Evolutionary conservation across 2,797 vertebrate genomes (phyloP).

Genomic region (Alectoris magna): DNA sequence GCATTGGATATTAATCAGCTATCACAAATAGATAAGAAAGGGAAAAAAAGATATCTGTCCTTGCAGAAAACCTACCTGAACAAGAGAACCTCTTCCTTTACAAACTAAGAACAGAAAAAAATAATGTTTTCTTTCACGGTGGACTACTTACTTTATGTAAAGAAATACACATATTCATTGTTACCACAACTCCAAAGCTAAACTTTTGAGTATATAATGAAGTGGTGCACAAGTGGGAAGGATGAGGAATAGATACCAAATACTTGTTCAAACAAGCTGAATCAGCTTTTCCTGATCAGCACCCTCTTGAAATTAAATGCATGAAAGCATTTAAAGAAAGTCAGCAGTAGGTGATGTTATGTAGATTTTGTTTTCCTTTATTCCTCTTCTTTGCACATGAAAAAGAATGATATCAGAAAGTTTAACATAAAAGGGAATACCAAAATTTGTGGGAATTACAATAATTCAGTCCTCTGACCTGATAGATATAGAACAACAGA

Average conservation of each 20-base stretch:
- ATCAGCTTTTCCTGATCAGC: slow-evolving; percentile 36
- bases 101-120: background rate
- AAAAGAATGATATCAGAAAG: background rate
- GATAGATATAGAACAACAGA: background rate
- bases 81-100: background rate
- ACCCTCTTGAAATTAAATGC: background rate
- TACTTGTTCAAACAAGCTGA: slow-evolving; percentile 52
- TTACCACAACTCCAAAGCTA: slow-evolving; percentile 37
- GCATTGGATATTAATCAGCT: background rate
- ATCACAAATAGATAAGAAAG: background rate
- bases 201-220: slow-evolving; percentile 49
- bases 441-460: background rate
- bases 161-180: slow-evolving; percentile 44
- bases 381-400: background rate
- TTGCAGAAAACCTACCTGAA: background rate
- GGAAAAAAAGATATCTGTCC: background rate
- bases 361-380: background rate
- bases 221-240: slow-evolving; percentile 33
- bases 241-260: slow-evolving; percentile 29
- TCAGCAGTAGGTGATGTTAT: background rate
- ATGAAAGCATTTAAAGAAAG: background rate
- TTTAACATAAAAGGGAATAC: background rate
- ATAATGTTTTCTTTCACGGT: slow-evolving; percentile 29
- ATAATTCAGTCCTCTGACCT: background rate
- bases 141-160: slow-evolving; percentile 58